Percentiles rank a stretch among this genome's conserved stretches.
Evolutionary conservation across 1,140 invertebrate genomes (phyloP).

Genomic region (Cepaea nemoralis): DNA sequence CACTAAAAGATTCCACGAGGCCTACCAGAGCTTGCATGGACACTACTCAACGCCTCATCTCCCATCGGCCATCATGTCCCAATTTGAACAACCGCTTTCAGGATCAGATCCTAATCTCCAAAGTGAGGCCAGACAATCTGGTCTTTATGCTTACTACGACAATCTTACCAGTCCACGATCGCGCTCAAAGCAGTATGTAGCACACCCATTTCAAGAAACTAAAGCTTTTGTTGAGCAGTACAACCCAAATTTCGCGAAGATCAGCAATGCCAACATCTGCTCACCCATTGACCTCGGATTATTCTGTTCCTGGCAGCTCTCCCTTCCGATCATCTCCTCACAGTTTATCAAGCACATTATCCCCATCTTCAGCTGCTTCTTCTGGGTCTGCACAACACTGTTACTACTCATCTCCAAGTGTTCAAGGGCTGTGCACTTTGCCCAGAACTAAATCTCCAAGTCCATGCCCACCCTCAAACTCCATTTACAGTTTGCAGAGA

Average conservation of each 20-base stretch:
- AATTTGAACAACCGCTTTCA: conserved; percentile 18
- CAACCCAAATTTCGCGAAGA: not conserved
- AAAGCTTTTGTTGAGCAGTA: conserved; percentile 14
- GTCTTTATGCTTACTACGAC: conserved; percentile 20
- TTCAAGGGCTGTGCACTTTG: conserved; percentile 20
- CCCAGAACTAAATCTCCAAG: not conserved
- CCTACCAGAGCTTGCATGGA: conserved; percentile 26
- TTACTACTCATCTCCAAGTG: conserved; percentile 15
- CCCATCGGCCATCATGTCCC: conserved; percentile 2
- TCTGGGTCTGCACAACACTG: not conserved
- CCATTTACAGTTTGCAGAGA: conserved; percentile 23
- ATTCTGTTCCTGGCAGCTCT: not conserved
- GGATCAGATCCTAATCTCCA: conserved; percentile 32
- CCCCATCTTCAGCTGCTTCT: not conserved
- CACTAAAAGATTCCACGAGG: conserved; percentile 11
- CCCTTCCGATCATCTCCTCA: not conserved
- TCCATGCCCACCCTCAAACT: not conserved
- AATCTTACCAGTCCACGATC: not conserved
- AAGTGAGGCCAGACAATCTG: conserved; percentile 4
- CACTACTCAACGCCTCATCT: conserved; percentile 31
- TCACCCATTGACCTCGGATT: not conserved
- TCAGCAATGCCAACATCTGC: conserved; percentile 5
- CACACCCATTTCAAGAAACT: not conserved
- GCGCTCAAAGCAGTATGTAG: not conserved
- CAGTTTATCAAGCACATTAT: not conserved